Evolutionary conservation across 2,113 vertebrate genomes (phyloP).

Genomic region (Zosterops pallidus): DNA sequence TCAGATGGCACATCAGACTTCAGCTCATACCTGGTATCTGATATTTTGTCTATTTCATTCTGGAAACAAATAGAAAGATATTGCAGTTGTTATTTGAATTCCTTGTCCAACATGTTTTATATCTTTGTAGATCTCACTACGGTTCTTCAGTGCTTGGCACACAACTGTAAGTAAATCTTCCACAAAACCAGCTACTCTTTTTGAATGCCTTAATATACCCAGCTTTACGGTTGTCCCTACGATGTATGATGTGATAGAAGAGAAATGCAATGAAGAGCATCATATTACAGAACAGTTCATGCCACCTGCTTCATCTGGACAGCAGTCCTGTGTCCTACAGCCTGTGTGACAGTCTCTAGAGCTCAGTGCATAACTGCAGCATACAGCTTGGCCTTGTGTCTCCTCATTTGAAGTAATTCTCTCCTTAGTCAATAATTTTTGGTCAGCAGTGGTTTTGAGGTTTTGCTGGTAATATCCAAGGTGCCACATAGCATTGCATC

Average conservation of each 20-base stretch:
- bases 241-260: neutral
- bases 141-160: neutral
- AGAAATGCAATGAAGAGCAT: neutral
- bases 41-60: slow-evolving; percentile 6
- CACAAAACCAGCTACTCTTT: neutral
- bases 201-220: neutral
- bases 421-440: neutral
- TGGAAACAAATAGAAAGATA: neutral
- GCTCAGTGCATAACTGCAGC: neutral
- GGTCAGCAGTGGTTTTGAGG: neutral
- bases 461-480: neutral
- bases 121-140: neutral
- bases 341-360: neutral
- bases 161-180: neutral
- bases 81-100: neutral
- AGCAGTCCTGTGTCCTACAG: neutral
- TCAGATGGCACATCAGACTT: neutral
- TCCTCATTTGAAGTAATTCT: neutral
- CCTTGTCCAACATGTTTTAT: neutral
- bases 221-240: neutral
- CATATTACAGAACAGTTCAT: neutral
- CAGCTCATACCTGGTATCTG: neutral
- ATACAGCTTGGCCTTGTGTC: neutral
- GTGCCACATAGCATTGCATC: neutral
- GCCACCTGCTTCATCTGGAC: neutral